Conservation (phyloP, 2,888 invertebrate genomes). For the Netelia inedita region DNA sequence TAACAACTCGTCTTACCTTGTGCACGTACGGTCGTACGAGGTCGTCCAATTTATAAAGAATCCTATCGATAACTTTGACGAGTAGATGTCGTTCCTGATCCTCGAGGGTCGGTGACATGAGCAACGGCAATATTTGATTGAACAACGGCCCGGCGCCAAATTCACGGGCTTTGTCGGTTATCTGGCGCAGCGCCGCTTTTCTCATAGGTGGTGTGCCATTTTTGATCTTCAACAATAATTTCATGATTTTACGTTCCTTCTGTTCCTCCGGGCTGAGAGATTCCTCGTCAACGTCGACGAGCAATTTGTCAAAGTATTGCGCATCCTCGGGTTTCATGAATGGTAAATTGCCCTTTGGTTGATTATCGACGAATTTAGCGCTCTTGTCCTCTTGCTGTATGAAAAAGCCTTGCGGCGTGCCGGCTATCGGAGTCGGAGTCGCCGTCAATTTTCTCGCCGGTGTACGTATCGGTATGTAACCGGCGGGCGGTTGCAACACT, state of each 20-base stretch:
- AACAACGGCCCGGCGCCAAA: slow-evolving; percentile 99
- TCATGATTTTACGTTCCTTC: slow-evolving; percentile 99
- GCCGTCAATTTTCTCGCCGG: slow-evolving; percentile 99
- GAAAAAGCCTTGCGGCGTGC: slow-evolving; percentile 97
- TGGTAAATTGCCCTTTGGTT: slow-evolving; percentile 98
- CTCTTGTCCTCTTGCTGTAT: slow-evolving; percentile 96
- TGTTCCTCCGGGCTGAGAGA: slow-evolving; percentile 97
- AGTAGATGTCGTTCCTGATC: slow-evolving; percentile 99
- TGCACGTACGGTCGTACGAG: slow-evolving; percentile 99
- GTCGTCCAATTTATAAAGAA: slow-evolving; percentile 99
- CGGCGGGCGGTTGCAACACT: slow-evolving; percentile 97
- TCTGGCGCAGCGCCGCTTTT: slow-evolving; percentile 98
- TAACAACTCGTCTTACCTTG: slow-evolving; percentile 88
- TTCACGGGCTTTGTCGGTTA: slow-evolving; percentile 99
- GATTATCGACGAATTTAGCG: slow-evolving; percentile 96
- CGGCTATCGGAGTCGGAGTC: slow-evolving; percentile 98
- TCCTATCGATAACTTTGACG: slow-evolving; percentile 99
- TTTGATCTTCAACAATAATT: slow-evolving; percentile 98
- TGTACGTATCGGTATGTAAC: slow-evolving; percentile 98
- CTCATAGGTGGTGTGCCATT: slow-evolving; percentile 99
- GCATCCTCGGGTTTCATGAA: slow-evolving; percentile 99
- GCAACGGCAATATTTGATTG: slow-evolving; percentile 98
- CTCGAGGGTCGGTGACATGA: slow-evolving; percentile 99
- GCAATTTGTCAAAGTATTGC: slow-evolving; percentile 99
- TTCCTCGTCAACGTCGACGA: slow-evolving; percentile 99